These are phyloP conservation scores for Spodoptera picta DNA, from an alignment of 2,888 invertebrate genomes.

Conservation along the genomic window DNA sequence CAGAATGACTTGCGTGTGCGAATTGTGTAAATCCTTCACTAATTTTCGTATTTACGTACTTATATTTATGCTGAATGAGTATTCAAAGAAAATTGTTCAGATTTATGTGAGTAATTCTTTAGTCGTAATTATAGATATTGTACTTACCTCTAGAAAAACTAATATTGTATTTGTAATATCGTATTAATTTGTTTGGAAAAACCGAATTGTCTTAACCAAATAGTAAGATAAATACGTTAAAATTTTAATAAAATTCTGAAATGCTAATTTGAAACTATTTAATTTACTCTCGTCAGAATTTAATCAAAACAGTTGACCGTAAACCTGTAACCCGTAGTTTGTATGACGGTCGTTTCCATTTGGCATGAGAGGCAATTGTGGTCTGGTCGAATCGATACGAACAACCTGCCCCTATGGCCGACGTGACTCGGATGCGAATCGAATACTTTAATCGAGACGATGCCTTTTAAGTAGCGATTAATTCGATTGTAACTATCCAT, in stretches of 20 bases:
- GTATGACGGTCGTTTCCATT: slow-evolving; percentile 35
- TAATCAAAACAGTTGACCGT: slow-evolving; percentile 29
- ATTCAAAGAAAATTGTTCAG: no score
- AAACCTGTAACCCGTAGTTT: slow-evolving; percentile 27
- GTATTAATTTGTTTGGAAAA: no score
- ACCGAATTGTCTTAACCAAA: no score
- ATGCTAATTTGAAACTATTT: slow-evolving; percentile 23
- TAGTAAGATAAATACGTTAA: no score
- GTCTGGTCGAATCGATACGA: slow-evolving; percentile 57
- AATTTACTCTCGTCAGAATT: slow-evolving; percentile 25
- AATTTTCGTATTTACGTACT: slow-evolving; percentile 17
- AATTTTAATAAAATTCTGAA: not conserved
- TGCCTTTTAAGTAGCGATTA: slow-evolving; percentile 39
- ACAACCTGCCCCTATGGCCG: slow-evolving; percentile 63
- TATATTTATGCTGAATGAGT: not conserved
- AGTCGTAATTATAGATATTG: no score
- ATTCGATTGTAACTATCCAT: slow-evolving; percentile 13
- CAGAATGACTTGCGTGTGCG: slow-evolving; percentile 18
- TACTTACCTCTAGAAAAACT: no score
- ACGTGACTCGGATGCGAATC: slow-evolving; percentile 62
- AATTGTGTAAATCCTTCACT: slow-evolving; percentile 11
- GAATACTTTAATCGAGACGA: slow-evolving; percentile 37
- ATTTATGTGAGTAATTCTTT: no score
- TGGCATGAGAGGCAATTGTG: slow-evolving; percentile 42
- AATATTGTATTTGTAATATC: no score